Evolutionary conservation across 2,888 invertebrate species (phyloP), one percentile per base, ranked within the genome.

Genomic region (Steinernema hermaphroditum): DNA sequence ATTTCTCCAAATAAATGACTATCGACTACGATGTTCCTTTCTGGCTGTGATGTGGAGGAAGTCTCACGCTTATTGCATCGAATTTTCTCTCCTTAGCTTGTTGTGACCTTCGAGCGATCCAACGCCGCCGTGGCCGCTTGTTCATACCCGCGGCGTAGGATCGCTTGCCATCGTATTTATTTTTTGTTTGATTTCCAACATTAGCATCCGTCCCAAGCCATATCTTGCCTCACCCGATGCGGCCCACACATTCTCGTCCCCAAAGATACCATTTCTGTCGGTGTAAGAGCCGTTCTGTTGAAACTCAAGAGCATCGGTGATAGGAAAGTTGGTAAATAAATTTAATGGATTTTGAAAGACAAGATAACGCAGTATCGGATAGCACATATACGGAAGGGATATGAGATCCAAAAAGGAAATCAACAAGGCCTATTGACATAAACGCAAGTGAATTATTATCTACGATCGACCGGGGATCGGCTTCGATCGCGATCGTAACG

Each of bases 401-500:
- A n/a, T n/a, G n/a, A n/a, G n/a, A 37, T 8, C 12, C 12, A 37
- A 4, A 37, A 37, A 8, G 37, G 12, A 37, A 4, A 12, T 37
- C 37, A 37, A 4, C 37, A 12, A 8, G 37, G 4, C 37, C 6
- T 37, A 8, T 8, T 37, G 37, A 37, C 37, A 37, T 37, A 37
- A 8, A 37, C 37, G n/a, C n/a, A n/a, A n/a, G n/a, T n/a, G n/a
- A n/a, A 37, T 4, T 46, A 54, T 14, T 22, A 2, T 27, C 54
- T 6, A 54, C 54, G 6, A 16, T 46, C 54, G 22, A 69, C 81
- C 79, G 70, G 82, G 78, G 9, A 78, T 81, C 68, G 75, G 78
- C 68, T 82, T 82, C 70, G 81, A 79, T 74, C 77, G 78, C 49
- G 72, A 73, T 14, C 78, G 79, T 70, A 77, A n/a, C 80, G 12